Conservation (phyloP, 2,888 invertebrate species). For the Siphonodentalium dalli region DNA sequence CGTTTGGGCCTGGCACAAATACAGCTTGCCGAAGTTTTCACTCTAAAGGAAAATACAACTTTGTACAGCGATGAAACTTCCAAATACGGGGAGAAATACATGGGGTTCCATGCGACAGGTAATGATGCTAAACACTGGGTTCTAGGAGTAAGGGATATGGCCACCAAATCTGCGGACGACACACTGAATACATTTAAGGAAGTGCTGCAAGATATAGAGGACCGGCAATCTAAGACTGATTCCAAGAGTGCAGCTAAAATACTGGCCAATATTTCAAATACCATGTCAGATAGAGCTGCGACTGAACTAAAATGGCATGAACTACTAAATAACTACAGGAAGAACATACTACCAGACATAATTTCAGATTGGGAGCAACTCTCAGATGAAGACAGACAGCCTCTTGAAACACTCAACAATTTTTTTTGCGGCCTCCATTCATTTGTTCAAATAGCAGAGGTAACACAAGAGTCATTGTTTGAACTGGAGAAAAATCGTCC, state of each 20-base stretch:
- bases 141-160: neutral
- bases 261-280: slow-evolving; percentile 11
- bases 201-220: slow-evolving; percentile 13
- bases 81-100: neutral
- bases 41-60: neutral
- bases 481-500: too few relatives aligned
- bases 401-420: too few relatives aligned
- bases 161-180: slow-evolving; percentile 6
- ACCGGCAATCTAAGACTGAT: neutral
- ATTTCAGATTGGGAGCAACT: too few relatives aligned
- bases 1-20: slow-evolving; percentile 10
- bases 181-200: slow-evolving; percentile 1
- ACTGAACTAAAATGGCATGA: slow-evolving; percentile 12
- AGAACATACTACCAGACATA: too few relatives aligned
- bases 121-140: neutral
- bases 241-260: slow-evolving; percentile 1
- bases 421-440: too few relatives aligned
- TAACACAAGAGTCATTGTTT: too few relatives aligned
- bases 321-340: too few relatives aligned
- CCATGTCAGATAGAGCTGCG: slow-evolving; percentile 7
- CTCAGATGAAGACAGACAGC: too few relatives aligned
- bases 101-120: slow-evolving; percentile 3
- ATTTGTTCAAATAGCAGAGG: too few relatives aligned
- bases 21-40: slow-evolving; percentile 3
- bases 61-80: slow-evolving; percentile 7